Evolutionary conservation across 2,797 vertebrate genomes (phyloP), one percentile per base, ranked within the genome.

Genomic region (Phoxinus dragarum): DNA sequence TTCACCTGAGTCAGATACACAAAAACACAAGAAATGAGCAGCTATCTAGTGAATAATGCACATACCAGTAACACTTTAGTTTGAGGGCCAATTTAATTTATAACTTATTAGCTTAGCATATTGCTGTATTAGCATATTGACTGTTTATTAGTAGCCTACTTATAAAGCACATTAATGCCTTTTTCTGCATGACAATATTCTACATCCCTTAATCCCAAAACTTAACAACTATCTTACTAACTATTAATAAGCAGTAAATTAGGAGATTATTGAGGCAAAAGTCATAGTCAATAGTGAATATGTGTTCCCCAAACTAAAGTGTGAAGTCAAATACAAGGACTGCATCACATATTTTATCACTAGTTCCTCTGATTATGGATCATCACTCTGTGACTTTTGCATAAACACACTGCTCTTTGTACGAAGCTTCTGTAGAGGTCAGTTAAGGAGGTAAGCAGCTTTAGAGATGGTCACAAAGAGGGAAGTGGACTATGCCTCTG

Each of bases 1-100:
- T 23, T 40, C 68, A 92, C 89, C 91, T 96, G 93, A 84, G 23
- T 84, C 3, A 38, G 14, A 23, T 11, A 54, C 40, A 78, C 36
- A 79, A 23, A 47, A 38, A 81, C 66, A 40, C 47, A 54, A 36
- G 16, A 64, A n/a, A 38, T 40, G 21, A 80, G 5, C 19, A 80
- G 17, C 42, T 4, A 67, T 44, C 47, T 42, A 47, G 27, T 80
- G 56, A 79, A 34, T 79, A 64, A 64, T 27, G 4, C 27, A 64
- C 76, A 56, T 71, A 56, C 7, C 21, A 2, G 61, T 64, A 27
- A 34, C 10, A 17, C 64, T 66, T 34, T 6, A 66, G 12, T 59
- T 59, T n/a, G 3, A 59, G 56, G 56, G 56, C 9, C 56, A 59
- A 59, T 59, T 59, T 23, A 23, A n/a, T n/a, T 59, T 4, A 56